phyloP scores from a whole-genome alignment of 1,140 invertebrate genomes.

The Drosophila seguyi region DNA sequence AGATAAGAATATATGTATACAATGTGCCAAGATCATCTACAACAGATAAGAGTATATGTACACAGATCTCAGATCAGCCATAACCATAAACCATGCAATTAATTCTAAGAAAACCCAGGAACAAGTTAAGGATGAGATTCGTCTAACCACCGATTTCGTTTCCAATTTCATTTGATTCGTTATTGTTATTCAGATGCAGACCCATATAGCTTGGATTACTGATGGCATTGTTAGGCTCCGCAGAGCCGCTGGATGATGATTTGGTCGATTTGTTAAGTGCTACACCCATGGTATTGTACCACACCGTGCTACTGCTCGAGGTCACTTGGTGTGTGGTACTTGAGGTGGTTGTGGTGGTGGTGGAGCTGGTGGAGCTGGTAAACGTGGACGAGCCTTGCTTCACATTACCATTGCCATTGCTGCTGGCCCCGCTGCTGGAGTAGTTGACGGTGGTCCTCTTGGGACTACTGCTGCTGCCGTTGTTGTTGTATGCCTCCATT shows the following conservation, averaged over 20 bases:
- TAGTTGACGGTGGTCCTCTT: conserved; percentile 59
- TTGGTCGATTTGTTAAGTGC: conserved; percentile 77
- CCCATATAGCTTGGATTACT: conserved; percentile 85
- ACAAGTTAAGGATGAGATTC: conserved; percentile 36
- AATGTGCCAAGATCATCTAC: conserved; percentile 1
- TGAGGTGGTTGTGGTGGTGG: conserved; percentile 40
- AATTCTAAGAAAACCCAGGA: conserved; percentile 14
- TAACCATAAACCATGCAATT: conserved; percentile 29
- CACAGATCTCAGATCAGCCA: conserved; percentile 10
- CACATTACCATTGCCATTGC: conserved; percentile 79
- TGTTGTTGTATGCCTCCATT: conserved; percentile 65
- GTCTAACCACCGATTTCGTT: conserved; percentile 76
- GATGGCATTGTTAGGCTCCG: conserved; percentile 76
- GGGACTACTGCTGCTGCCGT: conserved; percentile 30
- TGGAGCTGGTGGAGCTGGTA: conserved; percentile 42
- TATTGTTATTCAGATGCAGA: conserved; percentile 83
- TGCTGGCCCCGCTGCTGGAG: conserved; percentile 74
- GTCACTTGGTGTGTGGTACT: conserved; percentile 57
- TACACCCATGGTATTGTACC: conserved; percentile 77
- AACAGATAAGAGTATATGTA: background rate
- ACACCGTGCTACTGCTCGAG: conserved; percentile 79
- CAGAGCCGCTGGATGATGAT: conserved; percentile 67
- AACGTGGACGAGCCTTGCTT: conserved; percentile 33
- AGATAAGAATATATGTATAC: conserved; percentile 1
- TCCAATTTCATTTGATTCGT: conserved; percentile 74